Conservation (phyloP, 2,888 invertebrate species). For the Netelia melanura region DNA sequence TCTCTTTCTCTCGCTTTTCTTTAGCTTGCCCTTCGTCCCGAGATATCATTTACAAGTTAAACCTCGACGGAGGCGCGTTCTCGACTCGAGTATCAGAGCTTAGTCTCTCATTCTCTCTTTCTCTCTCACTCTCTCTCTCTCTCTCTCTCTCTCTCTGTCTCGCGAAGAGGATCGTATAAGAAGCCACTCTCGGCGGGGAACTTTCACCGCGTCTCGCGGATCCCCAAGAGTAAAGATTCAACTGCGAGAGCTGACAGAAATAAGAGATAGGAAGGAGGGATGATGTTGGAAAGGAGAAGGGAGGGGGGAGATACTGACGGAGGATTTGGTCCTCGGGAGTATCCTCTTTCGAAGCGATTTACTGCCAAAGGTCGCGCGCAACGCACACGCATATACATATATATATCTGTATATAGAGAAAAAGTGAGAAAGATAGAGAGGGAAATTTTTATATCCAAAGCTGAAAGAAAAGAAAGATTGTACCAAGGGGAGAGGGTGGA, state of each 20-base stretch:
- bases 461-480: constrained; percentile 38
- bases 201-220: constrained; percentile 62
- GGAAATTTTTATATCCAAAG: background rate
- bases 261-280: constrained; percentile 12
- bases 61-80: constrained; percentile 62
- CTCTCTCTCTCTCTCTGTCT: background rate
- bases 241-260: constrained; percentile 44
- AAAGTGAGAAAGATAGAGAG: too few species aligned
- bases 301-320: constrained; percentile 43
- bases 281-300: constrained; percentile 3
- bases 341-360: constrained; percentile 68
- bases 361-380: constrained; percentile 62
- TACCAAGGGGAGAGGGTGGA: constrained; percentile 33
- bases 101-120: background rate
- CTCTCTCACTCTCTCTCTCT: background rate
- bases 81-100: constrained; percentile 55
- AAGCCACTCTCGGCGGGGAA: constrained; percentile 53
- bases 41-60: constrained; percentile 71
- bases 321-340: constrained; percentile 56
- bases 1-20: constrained; percentile 4
- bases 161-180: constrained; percentile 28
- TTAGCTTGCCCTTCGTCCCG: constrained; percentile 38
- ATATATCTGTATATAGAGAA: background rate
- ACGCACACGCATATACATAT: constrained; percentile 6
- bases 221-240: constrained; percentile 39